Conservation (phyloP, 1,140 invertebrate species). For the Pseudomyrmex cubaensis region DNA sequence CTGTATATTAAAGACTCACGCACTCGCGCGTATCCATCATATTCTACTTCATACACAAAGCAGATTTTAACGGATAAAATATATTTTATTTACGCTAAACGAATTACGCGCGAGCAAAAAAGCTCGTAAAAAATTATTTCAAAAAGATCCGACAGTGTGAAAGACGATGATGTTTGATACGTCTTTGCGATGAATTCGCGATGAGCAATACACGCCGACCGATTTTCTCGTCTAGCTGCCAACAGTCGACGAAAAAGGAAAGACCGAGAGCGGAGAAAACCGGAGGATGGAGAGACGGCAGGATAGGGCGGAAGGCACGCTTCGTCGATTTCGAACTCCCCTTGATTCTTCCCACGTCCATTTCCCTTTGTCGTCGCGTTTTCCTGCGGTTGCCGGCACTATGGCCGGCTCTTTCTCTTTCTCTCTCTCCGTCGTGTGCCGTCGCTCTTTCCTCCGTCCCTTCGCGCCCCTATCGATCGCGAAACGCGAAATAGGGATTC, state of each 20-base stretch:
- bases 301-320: conserved; percentile 64
- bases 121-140: conserved; percentile 35
- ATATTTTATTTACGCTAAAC: not conserved
- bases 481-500: conserved; percentile 59
- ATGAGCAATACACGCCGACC: conserved; percentile 58
- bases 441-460: not conserved
- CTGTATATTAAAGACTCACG: not conserved
- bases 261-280: conserved; percentile 24
- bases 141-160: not conserved
- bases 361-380: conserved; percentile 74
- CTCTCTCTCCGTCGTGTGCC: conserved; percentile 9
- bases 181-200: conserved; percentile 67
- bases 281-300: conserved; percentile 37
- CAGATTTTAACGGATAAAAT: not conserved
- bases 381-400: conserved; percentile 71
- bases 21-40: not conserved
- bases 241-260: conserved; percentile 44
- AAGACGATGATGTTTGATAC: conserved; percentile 25
- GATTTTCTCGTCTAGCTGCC: conserved; percentile 54
- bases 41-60: not conserved
- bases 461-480: conserved; percentile 47
- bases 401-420: conserved; percentile 3
- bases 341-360: conserved; percentile 72
- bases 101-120: not conserved
- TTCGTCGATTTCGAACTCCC: conserved; percentile 50